Evolutionary conservation across 2,888 invertebrate species (phyloP), one percentile per base, ranked within the genome.

Genomic region (Theristus sp.): DNA sequence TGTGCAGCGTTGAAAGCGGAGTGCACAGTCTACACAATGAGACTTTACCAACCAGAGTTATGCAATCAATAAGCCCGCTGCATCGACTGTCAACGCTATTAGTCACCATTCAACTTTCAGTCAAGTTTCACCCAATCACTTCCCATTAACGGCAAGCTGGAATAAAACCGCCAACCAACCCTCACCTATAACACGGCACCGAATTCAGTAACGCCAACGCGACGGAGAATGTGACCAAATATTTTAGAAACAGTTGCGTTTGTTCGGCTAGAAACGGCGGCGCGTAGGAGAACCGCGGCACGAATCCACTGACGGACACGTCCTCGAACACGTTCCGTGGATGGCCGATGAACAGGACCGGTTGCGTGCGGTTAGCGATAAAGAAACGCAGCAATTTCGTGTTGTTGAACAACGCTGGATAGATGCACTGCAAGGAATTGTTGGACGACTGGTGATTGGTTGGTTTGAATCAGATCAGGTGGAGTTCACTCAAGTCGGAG

Each of bases 181-280:
- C 85, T 87, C 73, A 38, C 38, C 38, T 17, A 38, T 88, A 86
- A 74, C 91, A 90, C 0, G 94, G 94, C 62, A 94, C 82, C 10
- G 89, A 82, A 78, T 96, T 96, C 30, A 94, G 77, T 65, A 93
- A 79, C 17, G 85, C 91, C 69, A 94, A 80, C 0, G 93, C 94
- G 68, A 87, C 82, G 22, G 93, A 93, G 76, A 87, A 87, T 65
- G 86, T 84, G 64, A 84, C 64, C 52, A 72, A 59, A 62, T 70
- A 69, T 56, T 68, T 66, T 29, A 58, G 61, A 46, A 65, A 57
- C 47, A 68, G 62, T 55, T 71, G 68, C 56, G 65, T 49, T n/a
- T 60, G 38, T 20, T 47, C 52, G 13, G 67, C 67, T 31, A 66
- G 56, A 62, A 61, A 68, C 24, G 54, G 58, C 25, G 67, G 67